Base-by-base conservation (phyloP, 2,113 vertebrate species). In the Ancistrus triradiatus region DNA sequence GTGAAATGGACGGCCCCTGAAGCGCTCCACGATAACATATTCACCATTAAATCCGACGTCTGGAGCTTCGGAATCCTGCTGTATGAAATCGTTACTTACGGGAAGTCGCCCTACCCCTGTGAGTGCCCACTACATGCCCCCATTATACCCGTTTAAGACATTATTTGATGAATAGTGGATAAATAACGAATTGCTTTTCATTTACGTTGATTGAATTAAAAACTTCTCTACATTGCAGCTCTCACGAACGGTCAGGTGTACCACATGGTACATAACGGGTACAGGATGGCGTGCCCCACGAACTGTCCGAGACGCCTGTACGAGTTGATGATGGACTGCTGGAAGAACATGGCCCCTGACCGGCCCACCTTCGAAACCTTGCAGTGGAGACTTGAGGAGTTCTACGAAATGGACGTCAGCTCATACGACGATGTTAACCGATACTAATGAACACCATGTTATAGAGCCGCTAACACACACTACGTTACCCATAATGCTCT, bases 1-100 rank as follows among this genome's bases (percentile, higher is more conserved):
- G 87, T 99, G 61, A 99, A 96, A 79, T 99, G 96, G 96, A 98
- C 95, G 0, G 93, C 96, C 3, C 95, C 91, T 0, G 96, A 99
- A 81, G 93, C 91, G 37, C 87, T 97, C 28, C 73, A 59, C 9
- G 62, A 73, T 27, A 90, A 83, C 80, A 91, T 83, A 76, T 99
- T 96, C 83, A 91, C 78, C 63, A 83, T 96, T 74, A 98, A 99
- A 76, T 98, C 95, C 0, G 96, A 99, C 52, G 84, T 99, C 17
- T 99, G 96, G 96, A 95, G 95, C 15, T 99, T 97, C 80, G 96
- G 95, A 47, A 85, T 99, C 74, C 82, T 99, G 67, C 85, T 99
- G 40, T 92, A 89, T 78, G 96, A 99, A 89, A 98, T 99, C 79
- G 77, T 93, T 72, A 98, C 96, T 11, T 97, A 92, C 0, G 96